Evolutionary conservation across 2,113 vertebrate species (phyloP), one percentile per base, ranked within the genome.

Genomic region (Elephas maximus): DNA sequence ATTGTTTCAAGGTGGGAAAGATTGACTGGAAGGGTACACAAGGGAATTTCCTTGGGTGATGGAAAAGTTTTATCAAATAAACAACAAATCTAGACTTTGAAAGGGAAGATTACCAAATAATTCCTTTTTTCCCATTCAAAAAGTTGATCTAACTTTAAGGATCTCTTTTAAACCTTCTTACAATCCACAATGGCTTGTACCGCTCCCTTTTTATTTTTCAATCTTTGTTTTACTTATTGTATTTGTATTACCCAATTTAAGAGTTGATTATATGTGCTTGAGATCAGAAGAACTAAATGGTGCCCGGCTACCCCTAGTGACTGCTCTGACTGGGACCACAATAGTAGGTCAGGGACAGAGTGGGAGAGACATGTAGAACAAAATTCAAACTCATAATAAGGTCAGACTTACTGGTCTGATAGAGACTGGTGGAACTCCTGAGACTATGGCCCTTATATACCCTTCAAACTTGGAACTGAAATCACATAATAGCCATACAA

Each of bases 201-300:
- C 33, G 81, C 37, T 71, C 33, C 44, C 33, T 92, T 44, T 91
- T 90, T 62, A 60, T 65, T 89, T 95, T 96, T 76, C 28, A 92
- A 18, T 85, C 67, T 95, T 92, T 81, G 2, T 71, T 86, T 95
- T 89, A 60, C 69, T 69, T 77, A 78, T 4, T 83, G 20, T 87
- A 26, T 81, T 24, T 88, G 2, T 51, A 57, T 81, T 67, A 65
- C 2, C 41, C 21, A 89, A 21, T 78, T 77, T 85, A 41, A 60
- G 12, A 95, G 44, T 88, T 60, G 60, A 81, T 53, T 37, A 69
- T 60, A 48, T 57, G 11, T 57, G 53, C 53, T 57, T 57, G 53
- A 57, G 53, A 57, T 57, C 53, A 57, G 53, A 57, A 12, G 53
- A 57, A 57, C 53, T 57, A 57, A 57, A 57, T 57, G 53, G 53